Evolutionary conservation across 2,113 vertebrate species (phyloP).

Genomic region (Climacteris rufus): DNA sequence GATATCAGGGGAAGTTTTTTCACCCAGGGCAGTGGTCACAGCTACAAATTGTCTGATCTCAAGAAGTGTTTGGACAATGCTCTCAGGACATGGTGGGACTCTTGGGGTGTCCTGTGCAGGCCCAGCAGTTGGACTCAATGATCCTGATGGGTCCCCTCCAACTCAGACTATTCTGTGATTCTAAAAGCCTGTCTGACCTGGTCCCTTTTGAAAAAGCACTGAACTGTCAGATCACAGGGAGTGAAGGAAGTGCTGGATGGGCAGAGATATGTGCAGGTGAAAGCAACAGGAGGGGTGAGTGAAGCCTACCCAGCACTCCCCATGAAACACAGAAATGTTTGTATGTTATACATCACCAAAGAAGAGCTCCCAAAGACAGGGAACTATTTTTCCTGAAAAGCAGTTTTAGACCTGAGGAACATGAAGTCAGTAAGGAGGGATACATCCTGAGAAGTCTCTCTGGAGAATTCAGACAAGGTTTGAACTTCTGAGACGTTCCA

Average conservation of each 20-base stretch:
- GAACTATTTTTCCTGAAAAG: not conserved
- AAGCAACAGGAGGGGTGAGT: not conserved
- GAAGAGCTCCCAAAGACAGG: not conserved
- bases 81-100: not conserved
- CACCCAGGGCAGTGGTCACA: not conserved
- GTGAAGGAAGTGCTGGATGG: not conserved
- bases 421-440: not conserved
- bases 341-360: not conserved
- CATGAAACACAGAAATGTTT: not conserved
- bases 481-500: not conserved
- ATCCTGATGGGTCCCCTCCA: not conserved
- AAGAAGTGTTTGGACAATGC: fast-evolving
- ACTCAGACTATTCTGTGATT: not conserved
- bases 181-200: not conserved
- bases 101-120: not conserved
- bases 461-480: not conserved
- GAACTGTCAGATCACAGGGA: not conserved
- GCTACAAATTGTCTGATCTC: not conserved
- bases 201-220: not conserved
- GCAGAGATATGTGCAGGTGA: not conserved
- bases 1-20: not conserved
- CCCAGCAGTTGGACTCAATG: fast-evolving
- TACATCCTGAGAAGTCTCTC: fast-evolving
- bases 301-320: not conserved
- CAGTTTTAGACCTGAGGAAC: not conserved